Percentiles rank a stretch among this genome's conserved stretches.
Evolutionary conservation across 2,888 invertebrate species (phyloP).

Genomic region (Villa cingulata): DNA sequence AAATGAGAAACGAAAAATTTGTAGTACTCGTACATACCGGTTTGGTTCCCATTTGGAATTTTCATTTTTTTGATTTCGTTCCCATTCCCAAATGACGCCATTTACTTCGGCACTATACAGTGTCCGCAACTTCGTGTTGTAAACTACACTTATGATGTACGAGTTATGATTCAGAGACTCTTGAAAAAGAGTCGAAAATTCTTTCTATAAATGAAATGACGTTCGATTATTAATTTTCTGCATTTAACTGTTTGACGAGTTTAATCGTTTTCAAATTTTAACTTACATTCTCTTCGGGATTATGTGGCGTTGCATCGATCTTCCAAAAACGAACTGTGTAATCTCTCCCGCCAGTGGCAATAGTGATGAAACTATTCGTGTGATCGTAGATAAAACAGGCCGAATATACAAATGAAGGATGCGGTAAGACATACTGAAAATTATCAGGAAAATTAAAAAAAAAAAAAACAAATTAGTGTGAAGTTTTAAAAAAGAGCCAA

Average conservation of each 20-base stretch:
- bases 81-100: background rate
- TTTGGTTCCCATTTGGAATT: background rate
- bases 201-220: background rate
- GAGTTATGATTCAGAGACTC: background rate
- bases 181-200: background rate
- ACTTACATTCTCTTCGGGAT: no score
- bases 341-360: background rate
- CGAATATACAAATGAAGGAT: background rate
- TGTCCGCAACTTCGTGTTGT: background rate
- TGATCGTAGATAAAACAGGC: background rate
- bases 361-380: background rate
- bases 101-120: background rate
- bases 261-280: no score
- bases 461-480: background rate
- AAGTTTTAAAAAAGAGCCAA: no score
- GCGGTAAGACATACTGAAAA: background rate
- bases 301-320: background rate
- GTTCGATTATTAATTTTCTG: no score
- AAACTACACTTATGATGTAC: background rate
- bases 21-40: no score
- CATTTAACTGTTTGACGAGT: no score
- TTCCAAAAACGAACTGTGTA: background rate
- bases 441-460: background rate
- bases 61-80: background rate
- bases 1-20: no score